Evolutionary conservation across 2,797 vertebrate species (phyloP).

Genomic region (Intellagama lesueurii): DNA sequence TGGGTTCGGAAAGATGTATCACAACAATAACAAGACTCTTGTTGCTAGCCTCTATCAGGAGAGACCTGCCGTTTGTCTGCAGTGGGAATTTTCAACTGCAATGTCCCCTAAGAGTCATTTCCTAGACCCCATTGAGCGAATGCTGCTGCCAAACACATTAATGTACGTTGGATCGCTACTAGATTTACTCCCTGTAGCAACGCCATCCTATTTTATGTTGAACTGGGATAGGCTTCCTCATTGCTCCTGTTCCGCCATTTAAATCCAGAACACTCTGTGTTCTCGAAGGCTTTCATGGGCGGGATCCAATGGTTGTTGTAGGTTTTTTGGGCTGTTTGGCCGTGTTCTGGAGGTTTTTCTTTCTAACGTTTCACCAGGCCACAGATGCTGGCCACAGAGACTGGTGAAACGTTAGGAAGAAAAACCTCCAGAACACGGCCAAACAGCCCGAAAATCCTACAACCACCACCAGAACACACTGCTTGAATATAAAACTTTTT

Average conservation of each 20-base stretch:
- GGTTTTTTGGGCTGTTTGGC: too few species aligned
- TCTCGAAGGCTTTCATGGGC: too few species aligned
- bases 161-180: background rate
- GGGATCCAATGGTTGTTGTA: too few species aligned
- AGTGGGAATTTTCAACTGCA: slow-evolving; percentile 35
- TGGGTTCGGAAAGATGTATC: slow-evolving; percentile 39
- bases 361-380: too few species aligned
- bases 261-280: too few species aligned
- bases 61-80: slow-evolving; percentile 45
- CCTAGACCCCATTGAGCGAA: slow-evolving; percentile 45
- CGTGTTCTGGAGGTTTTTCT: too few species aligned
- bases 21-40: slow-evolving; percentile 13
- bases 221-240: background rate
- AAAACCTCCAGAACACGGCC: too few species aligned
- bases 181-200: slow-evolving; percentile 31
- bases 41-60: slow-evolving; percentile 52
- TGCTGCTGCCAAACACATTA: slow-evolving; percentile 38
- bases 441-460: too few species aligned
- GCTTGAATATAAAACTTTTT: slow-evolving; percentile 14
- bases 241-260: too few species aligned
- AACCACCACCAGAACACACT: background rate
- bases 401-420: too few species aligned
- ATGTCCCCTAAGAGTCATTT: slow-evolving; percentile 40
- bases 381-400: too few species aligned
- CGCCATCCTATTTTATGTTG: background rate